A percentile compares a stretch with the other conserved stretches of the same genome.
Evolutionary conservation across 2,113 vertebrate genomes (phyloP).

Genomic region (Brachyhypopomus gauderio): DNA sequence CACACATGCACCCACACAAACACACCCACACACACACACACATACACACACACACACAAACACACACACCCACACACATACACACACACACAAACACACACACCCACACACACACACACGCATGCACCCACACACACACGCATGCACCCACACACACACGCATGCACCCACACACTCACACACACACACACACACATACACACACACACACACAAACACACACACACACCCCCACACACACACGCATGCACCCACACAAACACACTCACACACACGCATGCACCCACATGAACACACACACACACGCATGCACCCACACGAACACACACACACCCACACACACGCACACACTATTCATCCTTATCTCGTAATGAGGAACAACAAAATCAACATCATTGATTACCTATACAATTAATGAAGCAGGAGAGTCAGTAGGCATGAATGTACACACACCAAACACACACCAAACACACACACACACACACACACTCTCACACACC

Average conservation of each 20-base stretch:
- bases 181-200: too few species aligned
- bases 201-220: too few species aligned
- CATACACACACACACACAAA: not conserved
- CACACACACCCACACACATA: not conserved
- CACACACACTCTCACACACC: not conserved
- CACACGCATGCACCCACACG: not conserved
- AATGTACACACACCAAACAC: slow-evolving; percentile 3
- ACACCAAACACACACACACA: slow-evolving; percentile 2
- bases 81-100: too few species aligned
- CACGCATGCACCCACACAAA: too few species aligned
- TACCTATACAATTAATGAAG: slow-evolving; percentile 55
- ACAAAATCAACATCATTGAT: slow-evolving; percentile 51
- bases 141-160: too few species aligned
- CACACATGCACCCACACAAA: too few species aligned
- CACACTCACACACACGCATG: too few species aligned
- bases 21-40: not conserved
- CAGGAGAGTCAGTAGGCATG: slow-evolving; percentile 32
- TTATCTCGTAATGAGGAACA: slow-evolving; percentile 38
- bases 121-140: too few species aligned
- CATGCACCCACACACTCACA: too few species aligned
- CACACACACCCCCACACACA: too few species aligned
- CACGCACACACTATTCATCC: slow-evolving; percentile 11
- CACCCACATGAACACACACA: too few species aligned
- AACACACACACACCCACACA: not conserved
- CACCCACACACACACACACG: too few species aligned